A percentile compares a stretch with the other conserved stretches of the same genome.
Evolutionary conservation across 2,797 vertebrate genomes (phyloP).

Genomic region (Hoplostethus mediterraneus): DNA sequence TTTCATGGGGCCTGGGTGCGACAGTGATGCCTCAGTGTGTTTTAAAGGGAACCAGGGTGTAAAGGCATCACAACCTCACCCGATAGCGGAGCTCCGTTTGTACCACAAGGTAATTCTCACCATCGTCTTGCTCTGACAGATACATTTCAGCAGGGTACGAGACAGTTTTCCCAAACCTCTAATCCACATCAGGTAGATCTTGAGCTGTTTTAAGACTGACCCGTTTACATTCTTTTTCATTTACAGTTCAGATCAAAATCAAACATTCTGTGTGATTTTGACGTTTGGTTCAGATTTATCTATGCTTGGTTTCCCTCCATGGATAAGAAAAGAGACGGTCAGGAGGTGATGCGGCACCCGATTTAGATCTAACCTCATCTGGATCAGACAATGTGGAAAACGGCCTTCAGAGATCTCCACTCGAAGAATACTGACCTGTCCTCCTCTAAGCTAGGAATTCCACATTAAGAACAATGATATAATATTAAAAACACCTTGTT

Average conservation of each 20-base stretch:
- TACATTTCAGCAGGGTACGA: neutral
- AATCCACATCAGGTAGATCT: neutral
- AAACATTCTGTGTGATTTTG: neutral
- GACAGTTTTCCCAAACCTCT: constrained; percentile 33
- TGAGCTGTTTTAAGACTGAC: neutral
- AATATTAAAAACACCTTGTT: constrained; percentile 75
- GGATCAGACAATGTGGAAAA: constrained; percentile 48
- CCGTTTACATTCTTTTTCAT: neutral
- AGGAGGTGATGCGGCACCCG: neutral
- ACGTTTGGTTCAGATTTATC: neutral
- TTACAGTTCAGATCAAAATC: neutral
- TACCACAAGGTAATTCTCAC: constrained; percentile 7
- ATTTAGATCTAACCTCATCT: neutral
- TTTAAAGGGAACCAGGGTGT: constrained; percentile 81
- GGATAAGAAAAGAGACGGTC: neutral
- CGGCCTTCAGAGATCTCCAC: constrained; percentile 30
- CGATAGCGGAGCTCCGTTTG: constrained; percentile 58
- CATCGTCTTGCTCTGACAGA: constrained; percentile 10
- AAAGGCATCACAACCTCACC: constrained; percentile 50
- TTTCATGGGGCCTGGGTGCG: constrained; percentile 60
- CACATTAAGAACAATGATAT: constrained; percentile 65
- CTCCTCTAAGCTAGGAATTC: constrained; percentile 59
- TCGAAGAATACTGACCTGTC: constrained; percentile 57
- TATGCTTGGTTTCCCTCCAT: neutral
- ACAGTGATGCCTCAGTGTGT: constrained; percentile 61